These are phyloP conservation scores for Protonemura montana DNA, from an alignment of 2,888 invertebrate species.

Conservation along the genomic window DNA sequence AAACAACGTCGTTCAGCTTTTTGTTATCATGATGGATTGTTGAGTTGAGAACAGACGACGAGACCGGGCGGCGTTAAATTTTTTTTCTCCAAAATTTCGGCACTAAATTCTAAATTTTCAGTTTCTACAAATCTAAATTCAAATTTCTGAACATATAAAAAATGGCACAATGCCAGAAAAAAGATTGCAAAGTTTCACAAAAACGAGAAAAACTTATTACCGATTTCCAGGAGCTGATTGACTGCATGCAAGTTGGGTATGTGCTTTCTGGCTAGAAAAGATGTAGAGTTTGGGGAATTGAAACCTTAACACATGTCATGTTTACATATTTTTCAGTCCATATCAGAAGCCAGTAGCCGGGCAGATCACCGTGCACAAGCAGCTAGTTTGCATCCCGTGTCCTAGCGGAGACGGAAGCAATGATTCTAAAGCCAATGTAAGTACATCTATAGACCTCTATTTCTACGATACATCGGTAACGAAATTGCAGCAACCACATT, in stretches of 20 bases:
- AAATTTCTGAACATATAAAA: background rate
- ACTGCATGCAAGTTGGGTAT: conserved; percentile 19
- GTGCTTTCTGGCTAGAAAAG: background rate
- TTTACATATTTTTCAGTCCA: too few relatives aligned
- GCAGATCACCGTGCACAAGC: background rate
- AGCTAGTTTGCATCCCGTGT: background rate
- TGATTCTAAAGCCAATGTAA: background rate
- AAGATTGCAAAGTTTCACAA: background rate
- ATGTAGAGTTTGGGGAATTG: background rate
- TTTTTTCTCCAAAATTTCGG: background rate
- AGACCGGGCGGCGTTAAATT: background rate
- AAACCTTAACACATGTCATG: background rate
- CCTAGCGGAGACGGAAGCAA: background rate
- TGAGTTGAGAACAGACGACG: background rate
- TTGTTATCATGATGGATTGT: background rate
- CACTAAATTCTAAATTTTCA: background rate
- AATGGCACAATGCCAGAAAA: background rate
- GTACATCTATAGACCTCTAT: too few relatives aligned
- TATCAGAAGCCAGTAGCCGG: background rate
- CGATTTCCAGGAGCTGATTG: conserved; percentile 24
- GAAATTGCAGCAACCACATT: too few relatives aligned
- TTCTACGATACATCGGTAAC: too few relatives aligned
- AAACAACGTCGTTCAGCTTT: background rate
- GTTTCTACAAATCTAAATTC: background rate
- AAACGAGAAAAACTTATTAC: conserved; percentile 24